These are phyloP conservation scores for Kryptolebias marmoratus DNA, from an alignment of 2,113 vertebrate genomes.

Conservation along the genomic window DNA sequence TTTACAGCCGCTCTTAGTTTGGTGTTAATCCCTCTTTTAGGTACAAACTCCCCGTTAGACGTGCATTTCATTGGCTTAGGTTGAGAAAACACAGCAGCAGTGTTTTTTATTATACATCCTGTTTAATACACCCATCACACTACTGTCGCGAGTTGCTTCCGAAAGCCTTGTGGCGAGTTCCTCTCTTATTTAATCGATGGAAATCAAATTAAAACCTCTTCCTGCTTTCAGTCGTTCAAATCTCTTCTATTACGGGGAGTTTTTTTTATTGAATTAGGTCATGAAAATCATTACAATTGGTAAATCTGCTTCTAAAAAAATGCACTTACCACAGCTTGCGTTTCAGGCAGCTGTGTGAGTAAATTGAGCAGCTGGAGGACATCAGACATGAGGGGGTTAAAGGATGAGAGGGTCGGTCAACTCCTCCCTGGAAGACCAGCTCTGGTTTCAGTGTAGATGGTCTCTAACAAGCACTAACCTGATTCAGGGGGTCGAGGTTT, in stretches of 20 bases:
- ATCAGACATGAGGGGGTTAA: constrained; percentile 29
- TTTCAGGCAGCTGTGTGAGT: constrained; percentile 8
- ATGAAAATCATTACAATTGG: not conserved
- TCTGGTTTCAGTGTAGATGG: constrained; percentile 67
- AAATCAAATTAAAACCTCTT: too few species aligned
- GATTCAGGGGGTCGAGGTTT: constrained; percentile 44
- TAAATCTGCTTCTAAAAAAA: not conserved
- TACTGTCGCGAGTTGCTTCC: too few species aligned
- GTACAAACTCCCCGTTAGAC: not conserved
- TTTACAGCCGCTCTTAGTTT: not conserved
- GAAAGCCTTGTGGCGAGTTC: too few species aligned
- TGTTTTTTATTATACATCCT: too few species aligned
- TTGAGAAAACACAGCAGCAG: not conserved
- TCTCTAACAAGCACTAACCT: constrained; percentile 45
- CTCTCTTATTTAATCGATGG: too few species aligned
- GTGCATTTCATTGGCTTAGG: not conserved
- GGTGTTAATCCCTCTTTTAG: not conserved
- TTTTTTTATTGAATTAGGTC: not conserved
- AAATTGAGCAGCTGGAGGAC: constrained; percentile 47
- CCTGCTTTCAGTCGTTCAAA: too few species aligned
- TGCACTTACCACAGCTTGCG: constrained; percentile 1
- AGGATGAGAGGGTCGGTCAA: constrained; percentile 39
- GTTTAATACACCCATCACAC: too few species aligned
- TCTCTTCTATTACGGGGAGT: too few species aligned
- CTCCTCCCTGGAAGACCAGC: constrained; percentile 17